Conservation (phyloP, 1,140 invertebrate species). For the Coptotermes formosanus region DNA sequence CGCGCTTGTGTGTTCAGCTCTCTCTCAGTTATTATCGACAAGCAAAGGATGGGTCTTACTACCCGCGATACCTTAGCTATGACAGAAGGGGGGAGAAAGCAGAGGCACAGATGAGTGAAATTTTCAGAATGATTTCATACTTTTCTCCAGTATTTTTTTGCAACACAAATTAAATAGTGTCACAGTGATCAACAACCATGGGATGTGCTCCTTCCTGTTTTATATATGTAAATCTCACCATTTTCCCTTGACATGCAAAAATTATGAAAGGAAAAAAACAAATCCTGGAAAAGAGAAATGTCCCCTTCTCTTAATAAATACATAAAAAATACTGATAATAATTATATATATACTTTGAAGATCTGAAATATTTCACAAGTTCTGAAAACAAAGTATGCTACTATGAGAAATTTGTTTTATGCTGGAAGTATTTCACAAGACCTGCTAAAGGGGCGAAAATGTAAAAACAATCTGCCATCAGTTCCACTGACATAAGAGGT, state of each 20-base stretch:
- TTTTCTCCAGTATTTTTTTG: conserved; percentile 9
- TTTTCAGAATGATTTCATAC: conserved; percentile 24
- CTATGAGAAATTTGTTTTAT: background rate
- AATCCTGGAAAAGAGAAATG: background rate
- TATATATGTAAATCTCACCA: conserved; percentile 8
- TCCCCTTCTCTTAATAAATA: conserved; percentile 10
- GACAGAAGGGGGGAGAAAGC: conserved; percentile 53
- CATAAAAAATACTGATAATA: background rate
- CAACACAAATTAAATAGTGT: conserved; percentile 9
- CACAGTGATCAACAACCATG: conserved; percentile 23
- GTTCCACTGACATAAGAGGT: background rate
- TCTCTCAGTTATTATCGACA: conserved; percentile 33
- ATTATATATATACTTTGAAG: background rate
- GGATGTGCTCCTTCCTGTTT: conserved; percentile 13
- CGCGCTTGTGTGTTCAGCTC: conserved; percentile 30
- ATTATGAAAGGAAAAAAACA: background rate
- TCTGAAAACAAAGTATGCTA: conserved; percentile 17
- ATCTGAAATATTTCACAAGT: conserved; percentile 17
- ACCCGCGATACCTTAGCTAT: conserved; percentile 49
- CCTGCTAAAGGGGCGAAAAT: background rate
- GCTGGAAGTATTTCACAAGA: background rate
- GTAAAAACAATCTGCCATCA: background rate
- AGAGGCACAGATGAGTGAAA: conserved; percentile 42
- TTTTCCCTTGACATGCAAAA: conserved; percentile 5
- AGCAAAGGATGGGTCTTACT: conserved; percentile 36